phyloP scores from a whole-genome alignment of 2,888 invertebrate genomes.

The Hirtodrosophila histrioides region DNA sequence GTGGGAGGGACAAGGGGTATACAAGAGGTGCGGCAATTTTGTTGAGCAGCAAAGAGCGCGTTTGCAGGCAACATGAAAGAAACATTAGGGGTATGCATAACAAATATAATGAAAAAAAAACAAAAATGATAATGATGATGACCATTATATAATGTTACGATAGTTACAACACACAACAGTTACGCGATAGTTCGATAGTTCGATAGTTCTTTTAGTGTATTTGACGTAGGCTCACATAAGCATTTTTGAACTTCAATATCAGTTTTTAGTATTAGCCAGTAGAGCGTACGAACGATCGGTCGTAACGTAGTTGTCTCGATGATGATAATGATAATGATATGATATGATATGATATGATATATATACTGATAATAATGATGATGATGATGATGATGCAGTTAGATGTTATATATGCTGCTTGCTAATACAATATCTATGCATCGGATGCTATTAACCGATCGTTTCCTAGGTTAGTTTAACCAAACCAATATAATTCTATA shows the following conservation, averaged over 20 bases:
- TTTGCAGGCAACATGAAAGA: too few species aligned
- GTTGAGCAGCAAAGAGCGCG: too few species aligned
- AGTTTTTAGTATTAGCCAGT: slow-evolving; percentile 65
- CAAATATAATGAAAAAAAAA: too few species aligned
- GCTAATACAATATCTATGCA: slow-evolving; percentile 18
- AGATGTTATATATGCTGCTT: neutral
- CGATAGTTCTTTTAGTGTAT: slow-evolving; percentile 20
- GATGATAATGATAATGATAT: slow-evolving; percentile 14
- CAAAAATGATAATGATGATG: too few species aligned
- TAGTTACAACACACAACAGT: too few species aligned
- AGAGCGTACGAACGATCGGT: slow-evolving; percentile 25
- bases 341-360: neutral
- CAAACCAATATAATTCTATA: neutral
- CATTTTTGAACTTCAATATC: slow-evolving; percentile 69
- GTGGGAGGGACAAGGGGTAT: neutral
- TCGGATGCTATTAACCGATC: slow-evolving; percentile 31
- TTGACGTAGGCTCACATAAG: slow-evolving; percentile 57
- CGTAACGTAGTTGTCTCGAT: slow-evolving; percentile 31
- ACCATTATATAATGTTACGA: too few species aligned
- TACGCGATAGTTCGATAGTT: too few species aligned
- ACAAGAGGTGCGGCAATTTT: too few species aligned
- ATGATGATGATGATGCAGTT: slow-evolving; percentile 24
- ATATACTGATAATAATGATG: slow-evolving; percentile 11
- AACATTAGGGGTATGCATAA: too few species aligned
- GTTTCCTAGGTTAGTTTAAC: slow-evolving; percentile 15